Conservation (phyloP, 1,140 invertebrate genomes). For the Zophobas morio region DNA sequence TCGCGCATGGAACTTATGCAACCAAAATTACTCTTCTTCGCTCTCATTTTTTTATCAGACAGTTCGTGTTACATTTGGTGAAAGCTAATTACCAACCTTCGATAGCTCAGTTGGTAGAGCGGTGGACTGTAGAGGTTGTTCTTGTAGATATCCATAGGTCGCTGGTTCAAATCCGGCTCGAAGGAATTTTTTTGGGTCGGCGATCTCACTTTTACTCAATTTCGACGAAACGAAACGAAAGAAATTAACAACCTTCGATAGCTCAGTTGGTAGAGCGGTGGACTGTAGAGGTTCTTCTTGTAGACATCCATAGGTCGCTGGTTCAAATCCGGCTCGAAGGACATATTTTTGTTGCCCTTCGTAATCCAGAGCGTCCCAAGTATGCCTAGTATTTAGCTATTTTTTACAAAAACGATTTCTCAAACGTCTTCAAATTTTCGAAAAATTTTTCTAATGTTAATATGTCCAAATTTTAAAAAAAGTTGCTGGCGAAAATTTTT, state of each 20-base stretch:
- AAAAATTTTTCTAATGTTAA: neutral
- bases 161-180: constrained; percentile 60
- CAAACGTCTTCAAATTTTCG: neutral
- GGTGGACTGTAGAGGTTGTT: constrained; percentile 82
- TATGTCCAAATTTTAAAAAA: neutral
- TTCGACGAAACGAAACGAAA: neutral
- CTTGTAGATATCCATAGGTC: constrained; percentile 55
- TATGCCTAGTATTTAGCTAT: too few relatives aligned
- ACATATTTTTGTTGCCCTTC: constrained; percentile 8
- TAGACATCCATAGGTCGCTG: constrained; percentile 63
- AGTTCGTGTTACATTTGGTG: neutral
- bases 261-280: constrained; percentile 92
- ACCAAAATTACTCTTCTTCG: too few relatives aligned
- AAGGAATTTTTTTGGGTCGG: constrained; percentile 43
- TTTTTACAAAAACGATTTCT: neutral
- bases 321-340: constrained; percentile 62
- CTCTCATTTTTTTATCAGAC: too few relatives aligned
- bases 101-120: constrained; percentile 92
- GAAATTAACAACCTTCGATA: constrained; percentile 76
- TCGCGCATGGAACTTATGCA: too few relatives aligned
- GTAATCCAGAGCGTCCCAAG: too few relatives aligned
- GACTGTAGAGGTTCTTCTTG: constrained; percentile 77
- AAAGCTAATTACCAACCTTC: constrained; percentile 70
- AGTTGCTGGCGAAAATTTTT: too few relatives aligned
- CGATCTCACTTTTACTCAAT: constrained; percentile 1